Base-by-base conservation (phyloP, 2,888 invertebrate genomes). In the Linhomoeus sp. region DNA sequence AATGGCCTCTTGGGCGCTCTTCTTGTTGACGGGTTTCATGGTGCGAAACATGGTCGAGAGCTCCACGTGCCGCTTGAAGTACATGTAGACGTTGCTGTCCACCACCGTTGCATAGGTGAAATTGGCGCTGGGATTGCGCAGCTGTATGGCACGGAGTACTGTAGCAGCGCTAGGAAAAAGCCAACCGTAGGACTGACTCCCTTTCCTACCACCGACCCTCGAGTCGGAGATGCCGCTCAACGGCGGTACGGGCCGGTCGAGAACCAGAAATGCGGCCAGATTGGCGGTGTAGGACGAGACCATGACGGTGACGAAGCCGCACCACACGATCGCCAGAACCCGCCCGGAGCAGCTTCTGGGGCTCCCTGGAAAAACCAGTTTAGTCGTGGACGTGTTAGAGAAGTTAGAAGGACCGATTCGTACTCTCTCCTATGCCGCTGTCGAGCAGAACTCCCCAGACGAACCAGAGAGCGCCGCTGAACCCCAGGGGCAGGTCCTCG, bases 201-300 rank as follows among this genome's bases (percentile, higher is more conserved):
- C n/a, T n/a, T n/a, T n/a, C n/a, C n/a, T n/a, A n/a, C 3, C 17
- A 41, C 25, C 24, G 9, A 94, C 86, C 68, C 97, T 77, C 26
- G 94, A 88, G 70, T 97, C 97, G 64, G 94, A 94, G 58, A 99
- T 94, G 55, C 97, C 97, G 43, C 88, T 87, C 19, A 97, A 76
- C 65, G 87, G 87, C 1, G 92, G 90, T 71, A 94, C 92, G 2
- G 97, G 97, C 55, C 92, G 75, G 69, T 99, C 97, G 64, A 97
- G 75, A 65, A 97, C 97, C 9, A 97, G 81, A 70, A 97, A 97
- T 55, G 97, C 97, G 46, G 97, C 97, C 69, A 97, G 72, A 72
- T 99, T 97, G 67, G 97, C 97, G 67, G 97, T 99, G 69, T 97
- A 97, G 0, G 94, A 94, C 45, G 97, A 94, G 1, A 97, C 94